Base-by-base conservation (phyloP, 2,888 invertebrate genomes). In the Mellilla xanthometata region DNA sequence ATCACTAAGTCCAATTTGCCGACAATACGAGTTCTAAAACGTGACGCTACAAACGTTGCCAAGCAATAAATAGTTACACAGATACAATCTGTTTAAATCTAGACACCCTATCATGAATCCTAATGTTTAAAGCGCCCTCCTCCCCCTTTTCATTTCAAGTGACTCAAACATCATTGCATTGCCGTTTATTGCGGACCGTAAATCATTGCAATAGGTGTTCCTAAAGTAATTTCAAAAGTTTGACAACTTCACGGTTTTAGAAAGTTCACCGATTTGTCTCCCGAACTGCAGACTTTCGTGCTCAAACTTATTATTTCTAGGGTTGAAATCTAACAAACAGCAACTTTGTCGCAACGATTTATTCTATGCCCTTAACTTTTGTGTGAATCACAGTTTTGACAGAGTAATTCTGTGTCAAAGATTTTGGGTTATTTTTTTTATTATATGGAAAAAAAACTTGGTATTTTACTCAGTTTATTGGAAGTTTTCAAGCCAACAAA, bases 171-270 rank as follows among this genome's bases (percentile, higher is more conserved):
- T 68, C 60, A 71, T 65, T 64, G 62, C 64, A 68, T 65, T 61
- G 52, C 59, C 54, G 54, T 70, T 68, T 65, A 68, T 67, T 66
- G 60, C 60, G 48, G 48, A 44, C 55, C 62, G 66, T 76, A 76
- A 76, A 74, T 79, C 72, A 76, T 67, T 69, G 68, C 66, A 71
- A 72, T 74, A 68, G 68, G 68, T 73, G 68, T 72, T 65, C 57
- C 60, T 56, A 52, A 72, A 74, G 70, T 71, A 68, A 77, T 76
- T 68, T 66, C 60, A 68, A 75, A 76, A 69, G 68, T 72, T 65
- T 62, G 66, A 68, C 73, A 76, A 77, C 66, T 74, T 72, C 70
- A 71, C 67, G 66, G 42, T 65, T 69, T 62, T 56, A 46, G 58
- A 60, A 77, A 81, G 66, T 76, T 80, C 56, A 50, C 56, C 66